Percentiles rank a stretch among this genome's conserved stretches.
Conservation (phyloP, 2,888 invertebrate species). For the Tricholauxania praeusta region DNA sequence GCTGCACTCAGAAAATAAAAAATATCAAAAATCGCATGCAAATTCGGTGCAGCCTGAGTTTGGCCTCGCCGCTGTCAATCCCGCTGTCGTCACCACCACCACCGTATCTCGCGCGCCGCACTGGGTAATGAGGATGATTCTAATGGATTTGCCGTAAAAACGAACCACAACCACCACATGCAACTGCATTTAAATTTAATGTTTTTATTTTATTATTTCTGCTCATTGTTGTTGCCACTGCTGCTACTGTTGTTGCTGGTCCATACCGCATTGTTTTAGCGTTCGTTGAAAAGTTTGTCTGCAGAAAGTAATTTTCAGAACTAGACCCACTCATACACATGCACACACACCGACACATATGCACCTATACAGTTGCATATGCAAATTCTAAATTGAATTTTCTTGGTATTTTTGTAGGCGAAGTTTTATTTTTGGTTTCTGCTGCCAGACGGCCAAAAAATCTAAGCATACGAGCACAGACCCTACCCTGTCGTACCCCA, state of each 20-base stretch:
- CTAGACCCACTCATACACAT: background rate
- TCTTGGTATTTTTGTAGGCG: slow-evolving; percentile 14
- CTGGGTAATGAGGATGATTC: slow-evolving; percentile 10
- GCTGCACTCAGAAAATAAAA: background rate
- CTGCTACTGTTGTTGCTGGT: background rate
- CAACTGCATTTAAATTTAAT: no score
- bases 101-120: background rate
- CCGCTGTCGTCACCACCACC: background rate
- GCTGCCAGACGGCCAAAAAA: no score
- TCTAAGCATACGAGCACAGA: no score
- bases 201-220: background rate
- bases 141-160: background rate
- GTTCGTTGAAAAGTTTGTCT: slow-evolving; percentile 4
- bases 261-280: slow-evolving; percentile 12
- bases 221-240: background rate
- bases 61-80: no score
- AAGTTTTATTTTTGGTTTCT: slow-evolving; percentile 28
- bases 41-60: no score
- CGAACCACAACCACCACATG: no score
- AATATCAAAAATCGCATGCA: no score
- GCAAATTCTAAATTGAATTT: slow-evolving; percentile 6
- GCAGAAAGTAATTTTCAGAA: slow-evolving; percentile 28
- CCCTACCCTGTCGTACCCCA: no score
- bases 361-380: no score
- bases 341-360: no score